Percentiles rank a stretch among this genome's conserved stretches.
Conservation (phyloP, 2,113 vertebrate species). For the Siniperca knerii region DNA sequence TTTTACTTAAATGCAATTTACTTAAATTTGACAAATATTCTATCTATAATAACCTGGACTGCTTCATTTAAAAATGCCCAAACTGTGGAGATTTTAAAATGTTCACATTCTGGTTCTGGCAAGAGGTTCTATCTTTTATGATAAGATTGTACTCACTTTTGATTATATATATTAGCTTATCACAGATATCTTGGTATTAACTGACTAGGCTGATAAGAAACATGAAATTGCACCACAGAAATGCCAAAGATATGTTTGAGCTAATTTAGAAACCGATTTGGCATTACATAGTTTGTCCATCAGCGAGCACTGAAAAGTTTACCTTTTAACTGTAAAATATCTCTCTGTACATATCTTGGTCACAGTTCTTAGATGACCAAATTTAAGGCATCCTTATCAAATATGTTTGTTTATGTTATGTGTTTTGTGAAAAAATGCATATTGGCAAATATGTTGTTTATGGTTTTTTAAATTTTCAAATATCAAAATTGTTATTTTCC, state of each 20-base stretch:
- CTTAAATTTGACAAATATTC: neutral
- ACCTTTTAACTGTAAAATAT: neutral
- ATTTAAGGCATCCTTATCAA: neutral
- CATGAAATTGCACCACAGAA: neutral
- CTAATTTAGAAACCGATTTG: neutral
- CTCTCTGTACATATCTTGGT: neutral
- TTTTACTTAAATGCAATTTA: neutral
- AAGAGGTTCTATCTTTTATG: neutral
- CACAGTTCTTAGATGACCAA: neutral
- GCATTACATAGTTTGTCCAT: too few species aligned
- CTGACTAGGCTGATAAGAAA: neutral
- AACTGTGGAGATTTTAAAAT: neutral
- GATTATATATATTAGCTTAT: neutral
- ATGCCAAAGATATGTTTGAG: neutral
- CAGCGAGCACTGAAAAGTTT: neutral
- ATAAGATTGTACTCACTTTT: neutral
- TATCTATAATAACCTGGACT: neutral
- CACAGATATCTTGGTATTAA: neutral
- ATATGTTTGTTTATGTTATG: neutral
- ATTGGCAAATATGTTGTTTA: neutral
- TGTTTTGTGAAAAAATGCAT: neutral
- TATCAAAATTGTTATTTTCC: neutral
- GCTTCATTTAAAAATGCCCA: constrained; percentile 3
- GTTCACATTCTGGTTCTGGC: neutral
- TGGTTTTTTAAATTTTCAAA: neutral